phyloP scores from a whole-genome alignment of 64 coral and sea anemone species.

The Stichodactyla mertensii region DNA sequence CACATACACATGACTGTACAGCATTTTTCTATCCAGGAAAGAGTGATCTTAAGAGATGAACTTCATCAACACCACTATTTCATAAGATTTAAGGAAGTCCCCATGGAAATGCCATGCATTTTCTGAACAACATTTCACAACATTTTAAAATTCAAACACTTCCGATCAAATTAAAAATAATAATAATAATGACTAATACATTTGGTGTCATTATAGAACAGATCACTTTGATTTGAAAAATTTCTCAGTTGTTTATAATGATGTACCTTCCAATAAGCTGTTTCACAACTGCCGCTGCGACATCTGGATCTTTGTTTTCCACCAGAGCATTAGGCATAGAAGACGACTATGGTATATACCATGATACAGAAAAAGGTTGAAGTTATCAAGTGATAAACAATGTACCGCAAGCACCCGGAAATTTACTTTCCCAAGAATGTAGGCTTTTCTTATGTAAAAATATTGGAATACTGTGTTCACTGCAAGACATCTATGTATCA shows the following conservation, averaged over 20 bases:
- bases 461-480: no score
- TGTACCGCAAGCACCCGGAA: not conserved
- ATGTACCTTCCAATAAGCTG: constrained; percentile 59
- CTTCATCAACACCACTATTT: no score
- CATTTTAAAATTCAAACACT: no score
- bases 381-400: not conserved
- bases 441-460: no score
- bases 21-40: not conserved
- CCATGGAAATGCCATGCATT: no score
- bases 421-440: no score
- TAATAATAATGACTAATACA: not conserved
- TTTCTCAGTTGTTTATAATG: not conserved
- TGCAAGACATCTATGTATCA: no score
- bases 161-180: no score
- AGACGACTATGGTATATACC: constrained; percentile 28
- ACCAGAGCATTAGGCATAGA: constrained; percentile 24
- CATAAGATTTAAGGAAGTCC: no score
- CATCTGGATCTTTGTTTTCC: constrained; percentile 27
- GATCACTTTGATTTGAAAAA: not conserved
- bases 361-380: not conserved
- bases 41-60: no score
- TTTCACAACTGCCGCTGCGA: constrained; percentile 22
- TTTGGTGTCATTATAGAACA: not conserved
- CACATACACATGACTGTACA: not conserved
- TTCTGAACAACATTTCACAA: no score